Evolutionary conservation across 35 echinoderm and acorn worm genomes (phyloP).

Genomic region (Apostichopus parvimensis): DNA sequence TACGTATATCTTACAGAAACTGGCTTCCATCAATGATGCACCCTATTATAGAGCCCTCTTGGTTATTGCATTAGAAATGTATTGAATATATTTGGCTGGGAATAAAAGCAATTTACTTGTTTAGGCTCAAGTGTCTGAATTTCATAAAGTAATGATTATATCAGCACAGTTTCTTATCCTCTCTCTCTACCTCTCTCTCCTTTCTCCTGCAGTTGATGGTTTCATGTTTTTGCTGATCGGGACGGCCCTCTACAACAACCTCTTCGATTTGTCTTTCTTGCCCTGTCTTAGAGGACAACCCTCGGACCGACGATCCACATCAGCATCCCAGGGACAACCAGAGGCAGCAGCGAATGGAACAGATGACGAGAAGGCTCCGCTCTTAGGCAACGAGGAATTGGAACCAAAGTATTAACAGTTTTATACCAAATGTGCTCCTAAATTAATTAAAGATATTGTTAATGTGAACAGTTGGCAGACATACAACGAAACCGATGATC

Average conservation of each 20-base stretch:
- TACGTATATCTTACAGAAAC: no score
- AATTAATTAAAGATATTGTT: no score
- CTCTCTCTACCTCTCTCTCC: background rate
- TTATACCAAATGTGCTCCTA: no score
- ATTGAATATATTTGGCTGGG: background rate
- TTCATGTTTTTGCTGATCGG: slow-evolving; percentile 88
- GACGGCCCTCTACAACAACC: slow-evolving; percentile 81
- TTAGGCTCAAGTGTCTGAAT: no score
- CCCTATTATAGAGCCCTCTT: no score
- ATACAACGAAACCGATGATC: no score
- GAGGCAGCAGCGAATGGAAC: slow-evolving; percentile 19
- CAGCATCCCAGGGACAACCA: slow-evolving; percentile 7
- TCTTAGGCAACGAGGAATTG: slow-evolving; percentile 6
- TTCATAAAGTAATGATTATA: no score
- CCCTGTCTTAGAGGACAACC: slow-evolving; percentile 58
- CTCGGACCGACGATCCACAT: background rate
- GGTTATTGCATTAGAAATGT: background rate
- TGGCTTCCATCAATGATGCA: no score
- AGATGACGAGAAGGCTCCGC: slow-evolving; percentile 14
- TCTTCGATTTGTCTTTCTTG: slow-evolving; percentile 78
- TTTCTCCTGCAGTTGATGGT: slow-evolving; percentile 78
- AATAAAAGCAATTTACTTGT: no score
- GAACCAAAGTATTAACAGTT: slow-evolving; percentile 25
- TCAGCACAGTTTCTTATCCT: background rate
- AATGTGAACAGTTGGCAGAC: no score